phyloP scores from a whole-genome alignment of 2,113 vertebrate species.

The Gasterosteus aculeatus region DNA sequence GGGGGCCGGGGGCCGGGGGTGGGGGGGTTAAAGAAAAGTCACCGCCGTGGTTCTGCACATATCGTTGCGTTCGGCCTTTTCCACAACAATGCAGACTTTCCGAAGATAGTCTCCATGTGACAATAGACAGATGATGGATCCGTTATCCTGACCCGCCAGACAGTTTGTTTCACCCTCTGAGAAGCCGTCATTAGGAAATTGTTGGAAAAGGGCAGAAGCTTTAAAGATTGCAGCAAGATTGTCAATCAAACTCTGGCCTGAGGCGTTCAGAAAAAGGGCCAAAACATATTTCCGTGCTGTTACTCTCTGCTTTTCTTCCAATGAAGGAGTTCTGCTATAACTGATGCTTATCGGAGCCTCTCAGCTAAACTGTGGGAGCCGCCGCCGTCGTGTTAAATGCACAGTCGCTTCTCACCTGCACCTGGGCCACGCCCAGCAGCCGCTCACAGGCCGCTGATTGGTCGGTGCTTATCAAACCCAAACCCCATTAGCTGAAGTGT shows the following conservation, averaged over 20 bases:
- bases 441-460: neutral
- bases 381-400: too few relatives aligned
- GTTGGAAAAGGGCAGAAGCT: neutral
- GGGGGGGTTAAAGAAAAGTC: conserved; percentile 4
- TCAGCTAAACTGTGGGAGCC: neutral
- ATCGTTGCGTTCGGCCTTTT: neutral
- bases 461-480: neutral
- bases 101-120: neutral
- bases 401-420: too few relatives aligned
- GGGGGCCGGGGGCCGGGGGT: too few relatives aligned
- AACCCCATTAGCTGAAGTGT: neutral
- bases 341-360: neutral
- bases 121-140: neutral
- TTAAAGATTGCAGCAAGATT: neutral
- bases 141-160: neutral
- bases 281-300: neutral
- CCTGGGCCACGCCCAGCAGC: neutral
- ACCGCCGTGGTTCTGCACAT: neutral
- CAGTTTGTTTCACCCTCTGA: neutral
- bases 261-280: neutral
- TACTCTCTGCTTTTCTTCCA: neutral
- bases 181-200: neutral
- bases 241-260: neutral
- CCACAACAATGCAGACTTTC: neutral
- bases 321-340: neutral